Percentiles rank a stretch among this genome's conserved stretches.
Evolutionary conservation across 2,888 invertebrate species (phyloP).

Genomic region (Patella pellucida): DNA sequence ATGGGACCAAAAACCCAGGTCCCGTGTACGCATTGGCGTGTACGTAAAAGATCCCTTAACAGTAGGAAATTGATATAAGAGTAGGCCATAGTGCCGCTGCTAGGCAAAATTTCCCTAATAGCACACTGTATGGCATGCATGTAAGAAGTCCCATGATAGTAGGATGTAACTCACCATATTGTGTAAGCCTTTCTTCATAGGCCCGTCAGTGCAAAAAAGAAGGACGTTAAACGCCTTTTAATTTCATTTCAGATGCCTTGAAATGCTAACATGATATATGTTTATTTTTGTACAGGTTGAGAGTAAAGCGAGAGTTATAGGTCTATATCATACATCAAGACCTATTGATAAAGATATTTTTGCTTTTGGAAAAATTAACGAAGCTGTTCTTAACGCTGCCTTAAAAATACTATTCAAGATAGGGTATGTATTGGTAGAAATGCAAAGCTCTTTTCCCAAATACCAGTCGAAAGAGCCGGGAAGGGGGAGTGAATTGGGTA

Average conservation of each 20-base stretch:
- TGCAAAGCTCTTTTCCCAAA: no score
- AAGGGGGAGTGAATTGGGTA: no score
- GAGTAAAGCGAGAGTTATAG: not conserved
- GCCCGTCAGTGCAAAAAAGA: not conserved
- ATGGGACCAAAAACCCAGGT: no score
- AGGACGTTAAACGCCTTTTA: not conserved
- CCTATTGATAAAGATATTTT: conserved; percentile 49
- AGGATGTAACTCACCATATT: not conserved
- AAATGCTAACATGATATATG: not conserved
- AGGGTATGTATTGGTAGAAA: conserved; percentile 38
- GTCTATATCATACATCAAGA: no score
- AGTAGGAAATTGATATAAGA: no score
- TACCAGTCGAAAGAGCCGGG: no score
- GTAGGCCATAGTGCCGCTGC: no score
- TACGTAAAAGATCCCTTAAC: no score
- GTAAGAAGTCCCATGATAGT: no score
- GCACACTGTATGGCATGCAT: no score
- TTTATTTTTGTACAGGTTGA: not conserved
- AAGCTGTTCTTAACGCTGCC: conserved; percentile 63
- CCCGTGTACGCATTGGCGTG: no score
- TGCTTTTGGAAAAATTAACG: conserved; percentile 65
- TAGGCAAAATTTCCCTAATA: no score
- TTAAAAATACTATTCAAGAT: conserved; percentile 60
- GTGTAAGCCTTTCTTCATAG: not conserved
- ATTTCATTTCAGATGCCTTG: not conserved